Base-by-base conservation (phyloP, 1,140 invertebrate species). In the Aricia agestis region DNA sequence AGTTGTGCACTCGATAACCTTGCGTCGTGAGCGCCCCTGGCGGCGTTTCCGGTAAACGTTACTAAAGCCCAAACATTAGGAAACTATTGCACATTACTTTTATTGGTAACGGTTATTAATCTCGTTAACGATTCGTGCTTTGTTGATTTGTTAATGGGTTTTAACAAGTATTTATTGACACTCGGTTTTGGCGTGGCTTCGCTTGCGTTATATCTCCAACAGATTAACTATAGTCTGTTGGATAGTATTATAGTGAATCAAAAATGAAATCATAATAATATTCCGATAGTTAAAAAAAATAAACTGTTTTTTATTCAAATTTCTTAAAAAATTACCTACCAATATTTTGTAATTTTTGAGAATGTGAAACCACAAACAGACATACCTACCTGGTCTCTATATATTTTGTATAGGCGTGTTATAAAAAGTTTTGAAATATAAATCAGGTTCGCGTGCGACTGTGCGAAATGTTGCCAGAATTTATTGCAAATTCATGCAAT, bases 1-100 rank as follows among this genome's bases (percentile, higher is more conserved):
- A 63, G 6, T 63, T 52, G 45, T 52, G 17, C 59, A 25, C 9
- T 11, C 59, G 59, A 63, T 63, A 63, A 63, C 59, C 59, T 63
- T 63, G 59, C 59, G 11, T 18, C 59, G 59, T 63, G 59, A 19
- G 18, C 59, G 59, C 19, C 19, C 18, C 59, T 25, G 59, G 59
- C 17, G 19, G 18, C 59, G 58, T 59, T 63, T 63, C 59, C 59
- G 59, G 59, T 63, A 25, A 25, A 19, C 17, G 59, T 63, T 25
- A 63, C 5, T 11, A 25, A 11, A 0, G 13, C 10, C 10, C 45
- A 52, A 13, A 52, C 9, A 52, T 52, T 52, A 52, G 13, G 45
- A 52, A 52, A 52, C 13, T 52, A 52, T 52, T 52, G 45, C 45
- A 52, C 18, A 63, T 63, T 63, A 63, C 19, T 19, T 63, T 63